Evolutionary conservation across 2,797 vertebrate genomes (phyloP), one percentile per base, ranked within the genome.

Genomic region (Phoeniculus purpureus): DNA sequence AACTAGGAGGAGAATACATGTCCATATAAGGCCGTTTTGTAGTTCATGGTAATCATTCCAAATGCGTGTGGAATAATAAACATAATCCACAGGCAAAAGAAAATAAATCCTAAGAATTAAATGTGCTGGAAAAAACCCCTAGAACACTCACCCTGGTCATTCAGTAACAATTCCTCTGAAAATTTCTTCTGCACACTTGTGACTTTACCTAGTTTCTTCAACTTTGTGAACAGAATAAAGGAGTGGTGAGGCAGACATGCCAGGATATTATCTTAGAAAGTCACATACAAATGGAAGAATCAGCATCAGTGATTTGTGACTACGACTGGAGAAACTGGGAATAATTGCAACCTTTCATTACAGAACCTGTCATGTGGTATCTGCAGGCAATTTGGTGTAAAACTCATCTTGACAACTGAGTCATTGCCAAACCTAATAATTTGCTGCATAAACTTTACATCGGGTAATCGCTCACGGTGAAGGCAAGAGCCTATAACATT

Each of bases 291-390:
- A 79, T 83, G 87, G 81, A 62, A 96, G 71, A 93, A 68, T 89
- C 81, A 86, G 62, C 88, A 91, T 66, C 52, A 73, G 70, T 85
- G 70, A 96, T 92, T 95, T 90, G 82, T 47, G 80, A 74, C 79
- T 82, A 47, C 82, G 90, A 77, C 32, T 71, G 84, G 61, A 93
- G 73, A 90, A 93, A 97, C 96, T 91, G 93, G 94, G 95, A 95
- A 87, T 97, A 92, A 96, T 88, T 94, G 90, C 70, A 94, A 81
- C 76, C 95, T 95, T 95, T 92, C 90, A 73, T 94, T 86, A 92
- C 51, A 70, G 87, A 85, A 73, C 90, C 85, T 94, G 86, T 96
- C 92, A 94, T 94, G 93, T 94, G 76, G 90, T 95, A 88, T 93
- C 94, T 96, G 92, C 81, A 81, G 92, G 95, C 90, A 92, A 93